These are phyloP conservation scores for Ophiothrix spiculata DNA, from an alignment of 35 echinoderm and acorn worm species.

Conservation along the genomic window DNA sequence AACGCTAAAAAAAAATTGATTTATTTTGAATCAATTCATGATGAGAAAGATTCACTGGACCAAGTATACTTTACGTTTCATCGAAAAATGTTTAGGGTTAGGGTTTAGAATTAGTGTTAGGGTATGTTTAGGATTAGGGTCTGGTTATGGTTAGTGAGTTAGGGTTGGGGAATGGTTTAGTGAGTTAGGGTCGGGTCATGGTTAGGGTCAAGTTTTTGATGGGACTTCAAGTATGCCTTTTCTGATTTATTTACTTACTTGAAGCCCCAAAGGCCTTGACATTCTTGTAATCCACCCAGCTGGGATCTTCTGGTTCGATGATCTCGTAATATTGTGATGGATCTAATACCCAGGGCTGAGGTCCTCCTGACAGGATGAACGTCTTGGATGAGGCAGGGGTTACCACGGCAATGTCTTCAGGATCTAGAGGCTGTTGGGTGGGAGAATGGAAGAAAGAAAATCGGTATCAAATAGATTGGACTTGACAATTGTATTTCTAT, in stretches of 20 bases:
- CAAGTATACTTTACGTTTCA: too few relatives aligned
- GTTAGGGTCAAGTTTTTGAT: too few relatives aligned
- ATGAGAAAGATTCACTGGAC: too few relatives aligned
- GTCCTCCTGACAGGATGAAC: constrained; percentile 74
- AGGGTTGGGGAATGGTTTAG: too few relatives aligned
- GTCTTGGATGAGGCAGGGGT: constrained; percentile 72
- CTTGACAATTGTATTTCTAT: neutral
- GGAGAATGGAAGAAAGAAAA: neutral
- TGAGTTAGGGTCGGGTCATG: too few relatives aligned
- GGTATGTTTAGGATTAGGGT: too few relatives aligned
- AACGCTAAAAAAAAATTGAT: too few relatives aligned
- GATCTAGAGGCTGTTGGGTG: constrained; percentile 63
- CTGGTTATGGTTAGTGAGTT: too few relatives aligned
- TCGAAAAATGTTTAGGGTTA: too few relatives aligned
- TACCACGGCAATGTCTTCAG: constrained; percentile 74
- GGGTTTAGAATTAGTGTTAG: too few relatives aligned
- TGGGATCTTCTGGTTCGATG: constrained; percentile 47
- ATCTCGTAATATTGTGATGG: constrained; percentile 73
- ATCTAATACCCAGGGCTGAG: constrained; percentile 85
- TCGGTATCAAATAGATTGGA: neutral
- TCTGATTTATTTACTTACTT: constrained; percentile 64
- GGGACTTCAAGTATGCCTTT: too few relatives aligned
- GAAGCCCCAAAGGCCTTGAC: constrained; percentile 47
- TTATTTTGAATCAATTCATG: too few relatives aligned
- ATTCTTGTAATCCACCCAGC: constrained; percentile 45